Evolutionary conservation across 2,113 vertebrate genomes (phyloP), one percentile per base, ranked within the genome.

Genomic region (Megatriorchis doriae): DNA sequence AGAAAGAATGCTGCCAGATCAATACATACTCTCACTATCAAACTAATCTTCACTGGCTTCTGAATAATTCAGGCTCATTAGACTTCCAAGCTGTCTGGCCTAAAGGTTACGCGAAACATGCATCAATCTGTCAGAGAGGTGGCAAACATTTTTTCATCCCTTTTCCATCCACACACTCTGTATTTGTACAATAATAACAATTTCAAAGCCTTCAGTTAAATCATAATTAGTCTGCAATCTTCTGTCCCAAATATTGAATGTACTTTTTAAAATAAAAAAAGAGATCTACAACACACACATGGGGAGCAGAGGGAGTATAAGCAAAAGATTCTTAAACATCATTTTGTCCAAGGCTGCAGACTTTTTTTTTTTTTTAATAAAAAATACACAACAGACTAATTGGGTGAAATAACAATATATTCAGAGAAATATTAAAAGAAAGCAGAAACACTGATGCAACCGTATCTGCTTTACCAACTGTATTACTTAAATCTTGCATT

Each of bases 51-150:
- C 90, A 38, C 63, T 21, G 42, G 48, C 90, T 95, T 67, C 94
- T 98, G 96, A 97, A 98, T 98, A 97, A 98, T 97, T 97, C 97
- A 97, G 78, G 67, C 62, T 96, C 93, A 83, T 96, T 26, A 88
- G 75, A 47, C 43, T 95, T 93, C 81, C 90, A 83, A 87, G 86
- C 81, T 70, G 87, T 82, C 97, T 93, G 97, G 82, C 82, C 84
- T 79, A 96, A 95, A 96, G 94, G 88, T 96, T 95, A 85, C 13
- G 1, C 1, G 61, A 95, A 93, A 79, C 4, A 26, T 80, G 73
- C 89, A 93, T 94, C 87, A 66, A 55, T 91, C 91, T 95, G 84
- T 50, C 84, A 89, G 40, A 78, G 84, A 81, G 32, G 85, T 43
- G 61, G 68, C 25, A 85, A 93, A 91, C 67, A 59, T n/a, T 34